Evolutionary conservation across 2,797 vertebrate genomes (phyloP), one percentile per base, ranked within the genome.

Genomic region (Acomys russatus): DNA sequence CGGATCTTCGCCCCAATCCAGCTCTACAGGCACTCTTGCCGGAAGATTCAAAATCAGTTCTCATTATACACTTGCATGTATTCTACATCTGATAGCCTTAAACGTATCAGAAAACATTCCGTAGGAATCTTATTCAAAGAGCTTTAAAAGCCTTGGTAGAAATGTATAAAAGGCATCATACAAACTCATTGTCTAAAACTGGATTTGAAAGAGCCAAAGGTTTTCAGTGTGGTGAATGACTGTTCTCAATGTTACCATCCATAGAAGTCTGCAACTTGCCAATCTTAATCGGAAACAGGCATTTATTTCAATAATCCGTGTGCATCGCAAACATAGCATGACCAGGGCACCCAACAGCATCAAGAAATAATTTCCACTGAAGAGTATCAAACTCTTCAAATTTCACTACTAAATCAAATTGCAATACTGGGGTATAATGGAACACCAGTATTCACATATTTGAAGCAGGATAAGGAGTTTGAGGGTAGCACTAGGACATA

Each of bases 361-460:
- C 56, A 54, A 64, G 15, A 59, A 91, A 64, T 49, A n/a, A 35
- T 51, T 85, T 70, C 17, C 23, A 20, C 17, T 33, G 30, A 63
- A 76, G 93, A 85, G 38, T 70, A 25, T 33, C 25, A 79, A n/a
- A 74, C 30, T 76, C 88, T 80, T 93, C 8, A 38, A 93, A 93
- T 88, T 49, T 82, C 68, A 82, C 35, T 4, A 38, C 1, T 64
- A 56, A 93, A 49, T 51, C 54, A 73, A 79, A 56, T 38, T 56
- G 44, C 44, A 44, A 44, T 44, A 44, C 44, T 33, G 63, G 35
- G 33, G 7, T 9, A 56, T 11, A 70, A 2, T n/a, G 20, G 11
- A 71, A 56, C 14, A 44, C 1, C 64, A 25, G 49, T 33, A 12
- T 49, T 23, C 38, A 51, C 17, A 30, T 51, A 49, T 30, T 68